Evolutionary conservation across 2,113 vertebrate species (phyloP).

Genomic region (Lepus europaeus): DNA sequence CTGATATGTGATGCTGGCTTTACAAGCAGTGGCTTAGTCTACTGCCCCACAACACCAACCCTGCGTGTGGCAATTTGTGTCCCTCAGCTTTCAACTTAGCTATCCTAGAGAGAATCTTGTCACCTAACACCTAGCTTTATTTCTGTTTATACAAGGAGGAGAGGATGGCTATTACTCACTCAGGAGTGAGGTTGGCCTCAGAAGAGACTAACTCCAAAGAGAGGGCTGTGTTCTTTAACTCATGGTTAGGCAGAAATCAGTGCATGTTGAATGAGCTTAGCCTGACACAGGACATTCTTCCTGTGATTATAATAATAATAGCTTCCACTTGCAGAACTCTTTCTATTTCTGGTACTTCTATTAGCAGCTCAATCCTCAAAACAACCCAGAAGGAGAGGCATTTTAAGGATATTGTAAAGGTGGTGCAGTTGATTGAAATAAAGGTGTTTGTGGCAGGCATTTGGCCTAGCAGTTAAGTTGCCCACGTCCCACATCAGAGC

Average conservation of each 20-base stretch:
- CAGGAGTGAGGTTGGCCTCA: not conserved
- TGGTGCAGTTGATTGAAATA: not conserved
- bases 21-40: too few species aligned
- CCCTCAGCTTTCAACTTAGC: conserved; percentile 11
- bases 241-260: conserved; percentile 28
- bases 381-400: not conserved
- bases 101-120: not conserved
- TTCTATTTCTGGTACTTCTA: not conserved
- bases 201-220: conserved; percentile 28
- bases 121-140: conserved; percentile 29
- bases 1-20: too few species aligned
- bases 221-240: not conserved
- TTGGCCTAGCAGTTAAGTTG: too few species aligned
- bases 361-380: conserved; percentile 5
- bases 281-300: not conserved
- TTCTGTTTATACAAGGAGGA: conserved; percentile 56
- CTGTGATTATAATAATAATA: not conserved
- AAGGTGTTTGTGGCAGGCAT: not conserved
- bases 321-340: conserved; percentile 23
- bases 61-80: conserved; percentile 10
- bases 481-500: too few species aligned
- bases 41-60: too few species aligned
- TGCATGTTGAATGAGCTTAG: conserved; percentile 22
- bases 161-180: not conserved
- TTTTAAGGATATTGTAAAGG: not conserved